A percentile compares a stretch with the other conserved stretches of the same genome.
Evolutionary conservation across 2,113 vertebrate species (phyloP).

Genomic region (Pelodiscus sinensis): DNA sequence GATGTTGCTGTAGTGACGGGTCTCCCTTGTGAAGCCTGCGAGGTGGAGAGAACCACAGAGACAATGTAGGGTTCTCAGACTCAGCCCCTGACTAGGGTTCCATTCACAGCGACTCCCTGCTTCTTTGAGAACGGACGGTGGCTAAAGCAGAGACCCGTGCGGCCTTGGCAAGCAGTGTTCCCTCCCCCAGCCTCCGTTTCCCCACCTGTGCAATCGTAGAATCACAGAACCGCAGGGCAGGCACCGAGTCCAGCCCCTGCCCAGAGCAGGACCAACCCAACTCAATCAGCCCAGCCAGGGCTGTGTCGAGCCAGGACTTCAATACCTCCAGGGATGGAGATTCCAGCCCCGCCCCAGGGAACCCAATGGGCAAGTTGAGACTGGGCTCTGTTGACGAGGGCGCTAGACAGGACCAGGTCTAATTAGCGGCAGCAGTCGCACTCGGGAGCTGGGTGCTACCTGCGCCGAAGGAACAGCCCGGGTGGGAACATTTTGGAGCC

Average conservation of each 20-base stretch:
- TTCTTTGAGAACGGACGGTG: not conserved
- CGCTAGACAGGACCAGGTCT: not conserved
- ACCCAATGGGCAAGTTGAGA: no score
- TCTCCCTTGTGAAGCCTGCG: conserved; percentile 49
- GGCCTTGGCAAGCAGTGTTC: rapidly evolving
- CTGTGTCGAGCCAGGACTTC: no score
- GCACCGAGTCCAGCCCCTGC: no score
- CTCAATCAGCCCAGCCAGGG: no score
- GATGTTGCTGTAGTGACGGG: conserved; percentile 14
- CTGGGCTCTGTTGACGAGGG: no score
- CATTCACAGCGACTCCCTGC: not conserved
- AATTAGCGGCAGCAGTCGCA: not conserved
- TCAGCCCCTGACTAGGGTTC: not conserved
- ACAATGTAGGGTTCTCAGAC: rapidly evolving
- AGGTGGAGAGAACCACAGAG: not conserved
- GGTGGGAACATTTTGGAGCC: rapidly evolving
- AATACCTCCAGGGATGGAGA: no score
- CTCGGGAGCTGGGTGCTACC: not conserved
- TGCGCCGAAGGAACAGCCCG: rapidly evolving
- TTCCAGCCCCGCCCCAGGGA: no score
- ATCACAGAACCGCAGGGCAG: no score
- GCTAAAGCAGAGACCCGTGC: rapidly evolving
- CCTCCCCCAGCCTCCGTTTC: no score
- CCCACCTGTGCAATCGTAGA: no score
- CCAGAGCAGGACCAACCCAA: no score